phyloP scores from a whole-genome alignment of 1,140 invertebrate species.

The Eulimnadia texana region DNA sequence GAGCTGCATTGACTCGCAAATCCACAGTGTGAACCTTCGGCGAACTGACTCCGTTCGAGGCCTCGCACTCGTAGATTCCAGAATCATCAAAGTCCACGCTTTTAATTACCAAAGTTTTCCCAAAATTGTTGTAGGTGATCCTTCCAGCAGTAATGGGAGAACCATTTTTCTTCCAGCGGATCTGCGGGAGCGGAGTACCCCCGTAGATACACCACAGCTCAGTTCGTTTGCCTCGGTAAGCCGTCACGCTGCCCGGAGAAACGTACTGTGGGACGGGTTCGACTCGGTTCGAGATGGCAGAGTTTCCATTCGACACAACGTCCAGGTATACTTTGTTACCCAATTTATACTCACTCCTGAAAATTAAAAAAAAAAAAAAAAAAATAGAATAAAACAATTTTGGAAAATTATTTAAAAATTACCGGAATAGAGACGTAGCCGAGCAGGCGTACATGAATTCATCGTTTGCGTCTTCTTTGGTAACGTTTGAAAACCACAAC shows the following conservation, averaged over 20 bases:
- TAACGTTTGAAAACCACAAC: slow-evolving; percentile 88
- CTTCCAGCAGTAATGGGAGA: slow-evolving; percentile 43
- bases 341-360: slow-evolving; percentile 73
- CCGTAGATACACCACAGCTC: slow-evolving; percentile 80
- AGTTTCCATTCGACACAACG: slow-evolving; percentile 57
- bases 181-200: slow-evolving; percentile 63
- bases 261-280: slow-evolving; percentile 64
- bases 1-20: slow-evolving; percentile 50
- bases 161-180: slow-evolving; percentile 65
- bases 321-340: slow-evolving; percentile 66
- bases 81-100: slow-evolving; percentile 71
- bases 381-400: neutral
- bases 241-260: slow-evolving; percentile 68
- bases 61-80: slow-evolving; percentile 77
- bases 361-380: slow-evolving; percentile 13
- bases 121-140: slow-evolving; percentile 66
- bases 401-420: neutral
- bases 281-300: slow-evolving; percentile 57
- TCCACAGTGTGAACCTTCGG: slow-evolving; percentile 70
- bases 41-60: slow-evolving; percentile 75
- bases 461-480: slow-evolving; percentile 56
- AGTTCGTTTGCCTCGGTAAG: slow-evolving; percentile 59
- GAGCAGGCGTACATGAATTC: slow-evolving; percentile 79
- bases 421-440: slow-evolving; percentile 60
- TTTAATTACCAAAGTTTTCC: slow-evolving; percentile 77